phyloP scores from a whole-genome alignment of 2,888 invertebrate genomes.

The Prenolepis imparis region DNA sequence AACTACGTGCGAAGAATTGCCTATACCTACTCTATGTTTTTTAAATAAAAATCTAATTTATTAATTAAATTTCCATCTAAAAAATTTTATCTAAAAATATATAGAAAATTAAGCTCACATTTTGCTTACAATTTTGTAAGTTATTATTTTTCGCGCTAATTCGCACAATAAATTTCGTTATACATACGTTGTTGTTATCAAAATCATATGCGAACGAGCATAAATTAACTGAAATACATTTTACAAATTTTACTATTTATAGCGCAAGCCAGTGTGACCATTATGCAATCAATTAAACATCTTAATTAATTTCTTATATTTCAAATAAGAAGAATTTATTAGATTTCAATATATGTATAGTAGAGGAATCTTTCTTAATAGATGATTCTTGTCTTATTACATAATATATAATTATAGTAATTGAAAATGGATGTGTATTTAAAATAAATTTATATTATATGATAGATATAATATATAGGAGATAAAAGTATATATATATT shows the following conservation, averaged over 20 bases:
- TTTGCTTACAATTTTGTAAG: not conserved
- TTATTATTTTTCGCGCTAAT: not conserved
- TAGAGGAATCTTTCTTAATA: not conserved
- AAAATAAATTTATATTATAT: not conserved
- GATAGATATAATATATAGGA: not conserved
- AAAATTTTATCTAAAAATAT: not conserved
- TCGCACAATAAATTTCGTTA: not conserved
- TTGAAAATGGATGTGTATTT: not conserved
- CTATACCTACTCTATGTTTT: not conserved
- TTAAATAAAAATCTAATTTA: too few species aligned
- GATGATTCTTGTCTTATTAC: not conserved
- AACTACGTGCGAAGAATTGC: slow-evolving; percentile 6
- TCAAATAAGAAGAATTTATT: not conserved
- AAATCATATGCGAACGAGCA: not conserved
- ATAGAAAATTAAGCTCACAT: not conserved
- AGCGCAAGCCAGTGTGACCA: too few species aligned
- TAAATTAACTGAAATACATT: slow-evolving; percentile 16
- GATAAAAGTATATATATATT: not conserved
- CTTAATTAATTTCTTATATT: not conserved
- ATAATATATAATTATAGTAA: not conserved
- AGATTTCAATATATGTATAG: not conserved
- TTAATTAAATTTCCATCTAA: too few species aligned
- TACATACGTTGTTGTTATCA: not conserved
- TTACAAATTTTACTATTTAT: not conserved
- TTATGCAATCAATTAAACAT: not conserved